Evolutionary conservation across 2,888 invertebrate genomes (phyloP).

Genomic region (Dioctria linearis): DNA sequence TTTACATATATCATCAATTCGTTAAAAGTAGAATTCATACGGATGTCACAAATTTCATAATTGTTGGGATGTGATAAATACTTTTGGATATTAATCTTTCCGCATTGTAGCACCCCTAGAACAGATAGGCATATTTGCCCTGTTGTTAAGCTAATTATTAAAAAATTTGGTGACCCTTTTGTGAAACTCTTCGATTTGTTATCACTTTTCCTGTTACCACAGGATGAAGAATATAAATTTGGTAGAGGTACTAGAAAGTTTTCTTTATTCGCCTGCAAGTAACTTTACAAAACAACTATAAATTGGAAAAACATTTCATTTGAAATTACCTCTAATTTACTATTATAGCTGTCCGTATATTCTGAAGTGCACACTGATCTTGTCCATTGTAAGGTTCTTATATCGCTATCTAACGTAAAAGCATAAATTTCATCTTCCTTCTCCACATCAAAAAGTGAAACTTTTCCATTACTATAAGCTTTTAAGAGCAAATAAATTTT

Average conservation of each 20-base stretch:
- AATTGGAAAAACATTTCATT: neutral
- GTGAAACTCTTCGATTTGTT: conserved; percentile 72
- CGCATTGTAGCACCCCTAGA: conserved; percentile 88
- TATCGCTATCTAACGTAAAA: conserved; percentile 75
- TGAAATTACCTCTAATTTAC: conserved; percentile 62
- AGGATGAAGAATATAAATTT: conserved; percentile 73
- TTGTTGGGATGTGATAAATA: conserved; percentile 74
- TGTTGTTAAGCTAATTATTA: conserved; percentile 84
- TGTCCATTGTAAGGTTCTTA: conserved; percentile 85
- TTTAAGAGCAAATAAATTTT: neutral
- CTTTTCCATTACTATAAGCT: conserved; percentile 80
- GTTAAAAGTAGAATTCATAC: conserved; percentile 81
- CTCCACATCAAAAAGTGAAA: conserved; percentile 86
- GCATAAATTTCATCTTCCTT: conserved; percentile 85
- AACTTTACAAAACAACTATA: neutral
- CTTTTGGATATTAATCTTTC: conserved; percentile 76
- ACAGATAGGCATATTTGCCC: conserved; percentile 84
- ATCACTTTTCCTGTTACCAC: conserved; percentile 72
- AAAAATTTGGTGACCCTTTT: conserved; percentile 80
- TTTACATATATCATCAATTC: conserved; percentile 78
- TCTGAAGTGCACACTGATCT: conserved; percentile 65
- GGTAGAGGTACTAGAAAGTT: conserved; percentile 76
- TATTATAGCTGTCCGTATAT: conserved; percentile 62
- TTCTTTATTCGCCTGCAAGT: conserved; percentile 72
- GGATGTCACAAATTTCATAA: conserved; percentile 77